Base-by-base conservation (phyloP, 2,113 vertebrate genomes). In the Antennarius striatus region DNA sequence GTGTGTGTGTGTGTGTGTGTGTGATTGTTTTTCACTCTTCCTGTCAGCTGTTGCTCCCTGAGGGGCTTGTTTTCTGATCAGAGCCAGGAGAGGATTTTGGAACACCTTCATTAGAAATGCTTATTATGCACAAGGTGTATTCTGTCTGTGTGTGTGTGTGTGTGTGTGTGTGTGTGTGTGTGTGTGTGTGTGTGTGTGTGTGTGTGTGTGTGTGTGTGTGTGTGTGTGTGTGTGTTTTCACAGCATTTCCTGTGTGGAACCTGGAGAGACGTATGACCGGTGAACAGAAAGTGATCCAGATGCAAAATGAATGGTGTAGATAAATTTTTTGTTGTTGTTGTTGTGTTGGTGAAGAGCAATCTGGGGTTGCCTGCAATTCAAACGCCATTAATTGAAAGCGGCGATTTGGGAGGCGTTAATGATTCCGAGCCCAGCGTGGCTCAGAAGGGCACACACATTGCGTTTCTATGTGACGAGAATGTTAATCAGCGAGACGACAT, bases 91-190 rank as follows among this genome's bases (percentile, higher is more conserved):
- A 62, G 59, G 42, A 45, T 75, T 54, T 85, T 42, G 32, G 51
- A 54, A 77, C 64, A 62, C 56, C 46, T 76, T 83, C 65, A 84
- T 82, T 77, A 81, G 40, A 66, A 61, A 79, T 73, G 45, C 40
- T 60, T 58, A 74, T 84, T 79, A 79, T 80, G 77, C 77, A 73
- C 29, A 60, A 79, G 65, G 76, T 79, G 39, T 40, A 10, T 40
- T 40, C 39, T 40, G 39, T 22, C 1, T 22, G 22, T 2, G 22
- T 22, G 22, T 22, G 22, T 22, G 22, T 22, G 22, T 22, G 22
- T 22, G 22, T 22, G 22, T 22, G 22, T 22, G 22, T 22, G 22
- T 22, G 22, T 22, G 22, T 22, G 22, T 22, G 22, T 22, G 22
- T 22, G 22, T 22, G 22, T 22, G 22, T 2, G 22, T 22, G 22